Evolutionary conservation across 2,797 vertebrate genomes (phyloP), one percentile per base, ranked within the genome.

Genomic region (Pachyuromys duprasi): DNA sequence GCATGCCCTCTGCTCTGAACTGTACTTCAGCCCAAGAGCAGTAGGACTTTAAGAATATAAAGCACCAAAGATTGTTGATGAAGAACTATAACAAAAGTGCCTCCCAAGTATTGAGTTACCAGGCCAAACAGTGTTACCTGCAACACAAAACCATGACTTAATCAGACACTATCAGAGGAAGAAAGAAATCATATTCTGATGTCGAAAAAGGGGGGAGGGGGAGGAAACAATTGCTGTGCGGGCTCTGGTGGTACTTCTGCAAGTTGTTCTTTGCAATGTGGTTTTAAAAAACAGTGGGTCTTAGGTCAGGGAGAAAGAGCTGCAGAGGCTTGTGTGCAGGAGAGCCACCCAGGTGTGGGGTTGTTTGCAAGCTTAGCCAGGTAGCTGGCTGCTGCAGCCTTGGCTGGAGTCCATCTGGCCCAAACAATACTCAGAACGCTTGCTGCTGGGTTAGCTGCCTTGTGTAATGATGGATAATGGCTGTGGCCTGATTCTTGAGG

Each of bases 401-500:
- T 75, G 76, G 94, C 78, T 28, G 28, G 87, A 31, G 22, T 93
- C 78, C 89, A 12, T 36, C 49, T 96, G 88, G 26, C 63, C 80
- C 67, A 62, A 91, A 93, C 84, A 70, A 78, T 62, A 89, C 33
- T 70, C 6, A 31, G 90, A 55, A 81, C 18, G 42, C 67, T 65
- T 28, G 26, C 49, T 70, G 78, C 90, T 81, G 88, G 83, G 86
- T 84, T 60, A 84, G 72, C 49, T 95, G 91, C 62, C 39, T 17
- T 9, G 67, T 39, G 39, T 55, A 76, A 45, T 65, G 91, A 91
- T 93, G 60, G 76, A 49, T 90, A 62, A 28, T 6, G 72, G 57
- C 74, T 63, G 3, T 91, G 94, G 72, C 84, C 93, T 92, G 76
- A 90, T 96, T 93, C 53, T 62, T 80, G 53, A 81, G 88, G 78